phyloP scores from a whole-genome alignment of 2,888 invertebrate species.

The Seira ritae region DNA sequence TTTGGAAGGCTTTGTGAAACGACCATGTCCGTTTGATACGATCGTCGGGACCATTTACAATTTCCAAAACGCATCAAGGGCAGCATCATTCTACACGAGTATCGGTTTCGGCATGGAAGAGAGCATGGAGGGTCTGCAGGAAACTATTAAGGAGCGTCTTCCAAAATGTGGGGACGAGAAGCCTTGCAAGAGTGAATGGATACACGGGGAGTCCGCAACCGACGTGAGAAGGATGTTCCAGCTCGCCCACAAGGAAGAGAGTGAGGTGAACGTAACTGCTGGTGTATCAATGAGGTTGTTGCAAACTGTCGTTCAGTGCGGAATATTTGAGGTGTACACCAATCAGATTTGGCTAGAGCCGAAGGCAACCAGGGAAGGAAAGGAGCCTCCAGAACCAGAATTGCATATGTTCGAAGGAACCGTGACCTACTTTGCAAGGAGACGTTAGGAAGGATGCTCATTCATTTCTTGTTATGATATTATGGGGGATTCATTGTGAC shows the following conservation, averaged over 20 bases:
- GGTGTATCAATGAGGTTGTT: not conserved
- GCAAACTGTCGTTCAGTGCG: not conserved
- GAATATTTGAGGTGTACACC: not conserved
- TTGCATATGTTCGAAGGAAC: not conserved
- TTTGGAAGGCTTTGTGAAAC: not conserved
- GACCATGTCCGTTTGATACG: conserved; percentile 15
- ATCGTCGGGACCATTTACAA: conserved; percentile 24
- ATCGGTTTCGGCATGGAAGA: conserved; percentile 18
- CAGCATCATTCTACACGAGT: conserved; percentile 16
- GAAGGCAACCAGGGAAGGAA: not conserved
- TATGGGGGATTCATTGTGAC: no score
- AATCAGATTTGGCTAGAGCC: not conserved
- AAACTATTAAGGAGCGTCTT: not conserved
- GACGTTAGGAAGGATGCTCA: not conserved
- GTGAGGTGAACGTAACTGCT: not conserved
- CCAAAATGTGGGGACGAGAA: not conserved
- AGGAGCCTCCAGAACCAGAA: not conserved
- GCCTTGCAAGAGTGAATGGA: not conserved
- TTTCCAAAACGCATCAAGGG: not conserved
- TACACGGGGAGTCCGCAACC: not conserved
- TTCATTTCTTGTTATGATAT: no score
- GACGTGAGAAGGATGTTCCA: not conserved
- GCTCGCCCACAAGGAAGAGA: not conserved
- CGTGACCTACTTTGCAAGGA: not conserved
- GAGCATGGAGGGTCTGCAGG: not conserved